Evolutionary conservation across 2,888 invertebrate species (phyloP).

Genomic region (Pristionchus exspectatus): DNA sequence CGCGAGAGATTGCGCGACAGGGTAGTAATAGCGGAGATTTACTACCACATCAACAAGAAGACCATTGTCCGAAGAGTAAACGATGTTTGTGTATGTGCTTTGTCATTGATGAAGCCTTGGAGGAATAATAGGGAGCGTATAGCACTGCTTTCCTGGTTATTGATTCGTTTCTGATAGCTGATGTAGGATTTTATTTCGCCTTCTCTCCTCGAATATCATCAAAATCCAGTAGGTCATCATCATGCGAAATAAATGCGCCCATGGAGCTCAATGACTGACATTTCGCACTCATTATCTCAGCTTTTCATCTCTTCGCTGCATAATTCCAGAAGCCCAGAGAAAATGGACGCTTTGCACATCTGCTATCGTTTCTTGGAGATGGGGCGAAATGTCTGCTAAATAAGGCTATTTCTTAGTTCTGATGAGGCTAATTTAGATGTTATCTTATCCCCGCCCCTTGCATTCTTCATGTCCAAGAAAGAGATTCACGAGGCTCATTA

Average conservation of each 20-base stretch:
- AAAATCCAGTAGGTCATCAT: too few species aligned
- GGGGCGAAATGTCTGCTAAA: not conserved
- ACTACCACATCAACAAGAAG: not conserved
- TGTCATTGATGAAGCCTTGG: not conserved
- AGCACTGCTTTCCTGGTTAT: not conserved
- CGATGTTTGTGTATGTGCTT: not conserved
- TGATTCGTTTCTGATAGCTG: too few species aligned
- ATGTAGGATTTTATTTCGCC: too few species aligned
- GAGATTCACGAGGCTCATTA: not conserved
- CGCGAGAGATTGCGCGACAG: not conserved
- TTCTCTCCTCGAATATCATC: too few species aligned
- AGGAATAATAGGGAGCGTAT: not conserved
- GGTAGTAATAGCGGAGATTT: not conserved
- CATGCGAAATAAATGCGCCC: too few species aligned
- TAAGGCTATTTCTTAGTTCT: not conserved
- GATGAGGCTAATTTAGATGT: not conserved
- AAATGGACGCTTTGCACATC: too few species aligned
- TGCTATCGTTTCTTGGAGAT: too few species aligned
- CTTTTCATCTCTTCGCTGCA: too few species aligned
- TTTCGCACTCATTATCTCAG: too few species aligned
- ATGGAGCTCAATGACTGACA: too few species aligned
- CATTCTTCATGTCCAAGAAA: not conserved
- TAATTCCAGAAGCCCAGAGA: too few species aligned
- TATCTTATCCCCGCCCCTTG: not conserved
- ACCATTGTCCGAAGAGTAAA: not conserved